Base-by-base conservation (phyloP, 2,113 vertebrate species). In the Entelurus aequoreus region DNA sequence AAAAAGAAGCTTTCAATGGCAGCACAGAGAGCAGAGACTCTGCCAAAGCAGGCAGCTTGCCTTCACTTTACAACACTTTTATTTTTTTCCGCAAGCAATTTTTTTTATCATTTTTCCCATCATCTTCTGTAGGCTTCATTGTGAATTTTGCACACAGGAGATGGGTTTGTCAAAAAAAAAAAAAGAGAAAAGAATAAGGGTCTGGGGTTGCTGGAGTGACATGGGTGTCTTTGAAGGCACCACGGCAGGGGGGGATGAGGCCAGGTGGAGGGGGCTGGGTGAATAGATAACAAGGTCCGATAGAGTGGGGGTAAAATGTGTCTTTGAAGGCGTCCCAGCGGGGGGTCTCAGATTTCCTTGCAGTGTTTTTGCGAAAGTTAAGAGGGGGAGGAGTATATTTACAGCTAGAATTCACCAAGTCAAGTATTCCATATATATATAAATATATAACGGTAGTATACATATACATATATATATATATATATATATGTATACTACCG, bases 141-240 rank as follows among this genome's bases (percentile, higher is more conserved):
- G 64, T 48, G 38, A 68, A 49, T 58, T 64, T 52, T 42, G 62
- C 55, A 19, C 56, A 49, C 76, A 13, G 10, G 55, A 57, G 55
- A 44, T 21, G 55, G 44, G 16, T 57, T 28, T 28, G n/a, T 56
- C 40, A 80, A 75, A 77, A 68, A 77, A 68, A 8, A 10, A 76
- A n/a, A 42, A 56, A 72, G 60, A 58, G 60, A 28, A 28, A 28
- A 28, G 28, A 28, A 28, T 28, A 28, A 28, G 55, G 47, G 71
- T 74, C 63, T 72, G 59, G 71, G 51, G 54, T 71, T 72, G 60
- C 48, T 58, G 47, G 49, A 62, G 66, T 76, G 74, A 84, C 74
- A 84, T 63, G 72, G 76, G 77, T 70, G 71, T 72, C 82, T 89
- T 87, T 89, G 79, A 88, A 84, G 75, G 76, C 66, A 71, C 38